Evolutionary conservation across 37 sponge, comb jelly and placozoan species (phyloP).

Genomic region (Cliona cf. orientalis): DNA sequence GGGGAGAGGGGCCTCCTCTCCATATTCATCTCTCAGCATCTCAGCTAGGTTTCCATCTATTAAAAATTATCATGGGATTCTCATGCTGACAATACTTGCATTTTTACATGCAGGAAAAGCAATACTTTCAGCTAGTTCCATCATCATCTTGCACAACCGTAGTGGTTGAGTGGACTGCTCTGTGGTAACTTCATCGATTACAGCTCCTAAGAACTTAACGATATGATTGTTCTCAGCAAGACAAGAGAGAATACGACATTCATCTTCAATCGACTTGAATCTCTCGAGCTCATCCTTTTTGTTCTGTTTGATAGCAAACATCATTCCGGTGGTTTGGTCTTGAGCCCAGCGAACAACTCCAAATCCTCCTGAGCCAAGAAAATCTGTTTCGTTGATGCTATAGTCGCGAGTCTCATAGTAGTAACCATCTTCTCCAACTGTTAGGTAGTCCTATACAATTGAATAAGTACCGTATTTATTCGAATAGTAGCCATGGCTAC

Average conservation of each 20-base stretch:
- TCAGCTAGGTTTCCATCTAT: slow-evolving; percentile 21
- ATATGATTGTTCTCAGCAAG: slow-evolving; percentile 14
- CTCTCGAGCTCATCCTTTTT: slow-evolving; percentile 5
- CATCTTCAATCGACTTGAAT: slow-evolving; percentile 25
- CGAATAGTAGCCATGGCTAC: too few relatives aligned
- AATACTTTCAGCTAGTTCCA: slow-evolving; percentile 58
- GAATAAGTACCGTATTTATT: too few relatives aligned
- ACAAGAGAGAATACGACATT: slow-evolving; percentile 24
- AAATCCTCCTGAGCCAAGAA: slow-evolving; percentile 39
- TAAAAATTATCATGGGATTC: not conserved
- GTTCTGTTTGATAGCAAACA: slow-evolving; percentile 55
- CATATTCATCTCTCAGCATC: slow-evolving; percentile 9
- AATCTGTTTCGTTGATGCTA: slow-evolving; percentile 8
- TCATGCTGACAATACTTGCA: too few relatives aligned
- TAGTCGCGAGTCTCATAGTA: slow-evolving; percentile 40
- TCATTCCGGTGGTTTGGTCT: slow-evolving; percentile 14
- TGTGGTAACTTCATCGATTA: too few relatives aligned
- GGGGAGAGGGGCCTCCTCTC: slow-evolving; percentile 3
- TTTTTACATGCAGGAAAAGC: not conserved
- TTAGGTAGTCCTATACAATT: slow-evolving; percentile 11
- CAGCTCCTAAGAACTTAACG: slow-evolving; percentile 36
- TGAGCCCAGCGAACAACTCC: slow-evolving; percentile 5
- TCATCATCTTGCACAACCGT: slow-evolving; percentile 26
- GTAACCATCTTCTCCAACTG: slow-evolving; percentile 9
- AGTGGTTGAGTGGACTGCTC: too few relatives aligned